Evolutionary conservation across 2,113 vertebrate species (phyloP), one percentile per base, ranked within the genome.

Genomic region (Pluvianellus socialis): DNA sequence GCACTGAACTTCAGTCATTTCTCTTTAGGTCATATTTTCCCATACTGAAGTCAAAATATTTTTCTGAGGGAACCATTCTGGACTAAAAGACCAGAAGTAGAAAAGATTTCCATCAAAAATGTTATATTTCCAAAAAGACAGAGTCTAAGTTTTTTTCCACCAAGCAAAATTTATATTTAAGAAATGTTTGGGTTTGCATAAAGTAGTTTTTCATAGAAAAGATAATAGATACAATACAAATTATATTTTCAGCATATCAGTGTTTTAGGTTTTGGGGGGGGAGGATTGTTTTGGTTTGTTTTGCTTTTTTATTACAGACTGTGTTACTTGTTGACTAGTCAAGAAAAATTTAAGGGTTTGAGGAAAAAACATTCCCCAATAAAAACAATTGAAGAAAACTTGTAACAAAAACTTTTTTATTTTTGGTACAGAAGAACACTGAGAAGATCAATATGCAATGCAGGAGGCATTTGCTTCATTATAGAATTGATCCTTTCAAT

Each of bases 101-200:
- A 72, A 81, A 93, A 86, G 0, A 44, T 24, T 68, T 63, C 21
- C 7, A 13, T 68, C 1, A 80, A 70, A 73, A 53, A 33, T 16
- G 0, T 47, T 52, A 3, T 1, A 27, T 63, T 86, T 76, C 55
- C 30, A 50, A 49, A 73, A 77, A 55, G 5, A 14, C 0, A 30
- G 4, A 38, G 20, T 22, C 1, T 44, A 74, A 85, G 0, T 0
- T 33, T 35, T 80, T 55, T 45, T 7, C 9, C 12, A 24, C 19
- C 6, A 77, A 59, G 27, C 0, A 88, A 70, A 71, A 70, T 44
- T 56, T 68, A 2, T 74, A 12, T 9, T 50, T 68, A 42, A 74
- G 9, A 61, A 62, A 50, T 44, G 2, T 15, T 52, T 24, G 5
- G 7, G 10, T 55, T 82, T 63, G 2, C 4, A 44, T 40, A n/a